Evolutionary conservation across 2,888 invertebrate genomes (phyloP).

Genomic region (Chrysotoxum bicinctum): DNA sequence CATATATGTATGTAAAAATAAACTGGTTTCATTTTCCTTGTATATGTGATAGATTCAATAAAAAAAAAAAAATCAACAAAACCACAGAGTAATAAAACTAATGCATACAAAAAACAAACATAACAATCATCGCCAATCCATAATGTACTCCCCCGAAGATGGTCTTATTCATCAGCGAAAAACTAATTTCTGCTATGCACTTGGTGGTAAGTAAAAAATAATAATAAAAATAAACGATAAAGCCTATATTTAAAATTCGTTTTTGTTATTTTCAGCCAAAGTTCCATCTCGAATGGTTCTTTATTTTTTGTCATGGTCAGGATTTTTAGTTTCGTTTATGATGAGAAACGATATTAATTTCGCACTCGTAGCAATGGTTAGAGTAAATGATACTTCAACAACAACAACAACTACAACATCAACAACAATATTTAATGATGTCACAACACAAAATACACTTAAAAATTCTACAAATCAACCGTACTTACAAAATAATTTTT

Average conservation of each 20-base stretch:
- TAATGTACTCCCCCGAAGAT: conserved; percentile 41
- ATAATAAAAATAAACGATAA: background rate
- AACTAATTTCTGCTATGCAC: conserved; percentile 62
- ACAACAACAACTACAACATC: background rate
- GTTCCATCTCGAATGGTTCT: conserved; percentile 87
- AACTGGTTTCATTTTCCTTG: too few relatives aligned
- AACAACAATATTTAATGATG: background rate
- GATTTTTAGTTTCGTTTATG: conserved; percentile 89
- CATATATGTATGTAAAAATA: too few relatives aligned
- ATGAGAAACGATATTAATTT: conserved; percentile 89
- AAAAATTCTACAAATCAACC: conserved; percentile 3
- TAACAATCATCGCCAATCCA: background rate
- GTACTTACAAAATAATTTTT: conserved; percentile 15
- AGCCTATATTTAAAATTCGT: background rate
- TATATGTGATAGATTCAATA: background rate
- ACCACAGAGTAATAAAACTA: background rate
- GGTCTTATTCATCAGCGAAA: conserved; percentile 33
- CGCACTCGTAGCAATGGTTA: conserved; percentile 87
- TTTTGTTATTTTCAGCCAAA: conserved; percentile 80
- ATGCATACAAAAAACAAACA: conserved; percentile 10
- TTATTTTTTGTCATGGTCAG: conserved; percentile 88
- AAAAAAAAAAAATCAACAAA: background rate
- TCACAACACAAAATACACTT: conserved; percentile 14
- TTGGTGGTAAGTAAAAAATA: conserved; percentile 57
- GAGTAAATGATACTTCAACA: conserved; percentile 73